Evolutionary conservation across 2,888 invertebrate species (phyloP).

Genomic region (Oeneis ivallda): DNA sequence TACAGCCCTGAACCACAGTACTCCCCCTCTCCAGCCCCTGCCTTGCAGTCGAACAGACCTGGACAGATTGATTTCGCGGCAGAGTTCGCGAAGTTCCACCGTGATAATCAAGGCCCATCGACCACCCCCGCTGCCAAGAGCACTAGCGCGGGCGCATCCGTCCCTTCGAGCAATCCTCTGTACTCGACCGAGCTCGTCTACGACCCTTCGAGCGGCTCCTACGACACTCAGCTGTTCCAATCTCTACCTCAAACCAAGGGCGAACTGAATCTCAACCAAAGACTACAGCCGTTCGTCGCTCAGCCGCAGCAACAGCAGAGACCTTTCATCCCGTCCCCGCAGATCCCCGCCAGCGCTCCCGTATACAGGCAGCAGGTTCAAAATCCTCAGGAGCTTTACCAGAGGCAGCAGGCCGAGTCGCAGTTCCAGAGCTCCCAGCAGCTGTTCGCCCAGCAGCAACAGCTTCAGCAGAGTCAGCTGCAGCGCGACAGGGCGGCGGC

Average conservation of each 20-base stretch:
- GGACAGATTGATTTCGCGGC: slow-evolving; percentile 85
- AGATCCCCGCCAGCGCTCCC: slow-evolving; percentile 72
- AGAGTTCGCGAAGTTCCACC: slow-evolving; percentile 88
- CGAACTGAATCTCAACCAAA: slow-evolving; percentile 86
- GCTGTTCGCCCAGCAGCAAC: slow-evolving; percentile 85
- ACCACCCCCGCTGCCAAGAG: slow-evolving; percentile 73
- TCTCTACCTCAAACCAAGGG: slow-evolving; percentile 87
- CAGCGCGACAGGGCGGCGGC: slow-evolving; percentile 82
- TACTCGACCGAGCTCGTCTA: slow-evolving; percentile 90
- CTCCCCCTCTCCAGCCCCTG: slow-evolving; percentile 61
- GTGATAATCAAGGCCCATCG: slow-evolving; percentile 83
- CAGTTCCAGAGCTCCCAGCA: slow-evolving; percentile 84
- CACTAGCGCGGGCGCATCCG: slow-evolving; percentile 55
- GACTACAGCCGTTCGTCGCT: slow-evolving; percentile 88
- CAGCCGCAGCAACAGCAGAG: slow-evolving; percentile 81
- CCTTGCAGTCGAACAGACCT: slow-evolving; percentile 58
- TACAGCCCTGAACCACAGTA: slow-evolving; percentile 59
- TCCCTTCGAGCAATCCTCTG: slow-evolving; percentile 82
- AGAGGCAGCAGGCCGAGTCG: slow-evolving; percentile 83
- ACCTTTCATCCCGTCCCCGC: slow-evolving; percentile 82
- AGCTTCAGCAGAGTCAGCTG: slow-evolving; percentile 85
- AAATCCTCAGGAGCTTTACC: slow-evolving; percentile 75
- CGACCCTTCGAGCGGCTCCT: slow-evolving; percentile 88
- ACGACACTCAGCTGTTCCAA: slow-evolving; percentile 90
- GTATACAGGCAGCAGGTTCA: slow-evolving; percentile 74